Evolutionary conservation across 2,888 invertebrate genomes (phyloP).

Genomic region (Tipula confusa): DNA sequence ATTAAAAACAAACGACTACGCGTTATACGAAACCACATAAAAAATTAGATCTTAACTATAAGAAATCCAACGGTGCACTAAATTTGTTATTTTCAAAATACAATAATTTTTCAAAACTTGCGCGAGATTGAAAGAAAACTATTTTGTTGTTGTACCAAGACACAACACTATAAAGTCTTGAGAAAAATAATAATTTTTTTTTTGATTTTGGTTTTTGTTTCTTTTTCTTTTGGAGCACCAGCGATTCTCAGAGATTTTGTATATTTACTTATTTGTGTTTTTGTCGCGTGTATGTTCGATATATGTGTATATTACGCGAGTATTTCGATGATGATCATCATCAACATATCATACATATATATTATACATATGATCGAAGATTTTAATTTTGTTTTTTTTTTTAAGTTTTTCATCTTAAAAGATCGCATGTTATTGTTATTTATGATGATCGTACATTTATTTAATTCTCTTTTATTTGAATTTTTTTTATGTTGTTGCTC

Average conservation of each 20-base stretch:
- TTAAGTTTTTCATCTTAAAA: not conserved
- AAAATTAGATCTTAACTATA: constrained; percentile 1
- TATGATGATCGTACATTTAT: not conserved
- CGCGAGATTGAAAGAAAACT: constrained; percentile 3
- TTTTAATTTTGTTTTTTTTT: not conserved
- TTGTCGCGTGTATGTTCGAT: constrained; percentile 29
- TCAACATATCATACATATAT: not conserved
- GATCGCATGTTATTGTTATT: constrained; percentile 25
- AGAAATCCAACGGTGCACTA: constrained; percentile 30
- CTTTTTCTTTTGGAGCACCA: not conserved
- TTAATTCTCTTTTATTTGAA: not conserved
- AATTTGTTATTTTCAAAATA: constrained; percentile 28
- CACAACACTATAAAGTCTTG: not conserved
- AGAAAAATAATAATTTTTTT: not conserved
- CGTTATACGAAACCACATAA: not conserved
- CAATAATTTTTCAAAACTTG: constrained; percentile 13
- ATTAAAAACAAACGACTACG: not conserved
- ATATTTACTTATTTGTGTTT: not conserved
- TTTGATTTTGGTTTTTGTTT: not conserved
- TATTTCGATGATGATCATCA: not conserved
- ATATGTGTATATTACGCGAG: not conserved
- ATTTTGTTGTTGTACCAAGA: not conserved
- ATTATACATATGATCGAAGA: not conserved
- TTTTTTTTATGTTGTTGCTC: not conserved
- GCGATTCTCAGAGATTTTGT: constrained; percentile 27